Conservation (phyloP, 1,140 invertebrate species). For the Rhopalosiphum maidis region DNA sequence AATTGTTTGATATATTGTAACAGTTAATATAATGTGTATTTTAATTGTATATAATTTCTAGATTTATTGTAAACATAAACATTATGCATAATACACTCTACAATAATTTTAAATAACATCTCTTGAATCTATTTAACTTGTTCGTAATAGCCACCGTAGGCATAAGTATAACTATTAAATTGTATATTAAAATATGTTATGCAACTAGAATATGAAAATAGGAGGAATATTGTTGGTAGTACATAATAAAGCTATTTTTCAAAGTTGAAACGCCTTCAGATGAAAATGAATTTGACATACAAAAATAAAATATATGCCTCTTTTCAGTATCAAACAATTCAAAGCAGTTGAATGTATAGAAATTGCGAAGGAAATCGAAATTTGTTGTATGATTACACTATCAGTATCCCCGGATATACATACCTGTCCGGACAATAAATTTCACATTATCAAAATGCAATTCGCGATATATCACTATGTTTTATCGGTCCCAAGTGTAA, state of each 20-base stretch:
- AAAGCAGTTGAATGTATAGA: not conserved
- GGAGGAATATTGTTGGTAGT: not conserved
- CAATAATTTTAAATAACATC: not conserved
- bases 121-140: not conserved
- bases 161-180: not conserved
- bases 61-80: not conserved
- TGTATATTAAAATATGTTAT: not conserved
- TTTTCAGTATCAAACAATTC: not conserved
- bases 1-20: not conserved
- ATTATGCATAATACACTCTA: not conserved
- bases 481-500: conserved; percentile 45
- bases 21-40: too few species aligned
- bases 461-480: not conserved
- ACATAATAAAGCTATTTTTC: not conserved
- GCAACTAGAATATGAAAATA: not conserved
- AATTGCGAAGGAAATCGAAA: not conserved
- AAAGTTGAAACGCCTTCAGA: not conserved
- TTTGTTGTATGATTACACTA: not conserved
- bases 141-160: not conserved
- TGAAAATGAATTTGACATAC: not conserved
- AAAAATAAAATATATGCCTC: not conserved
- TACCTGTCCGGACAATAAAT: not conserved
- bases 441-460: conserved; percentile 29
- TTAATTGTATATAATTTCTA: too few species aligned
- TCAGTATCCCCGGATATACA: not conserved